These are phyloP conservation scores for Cyanoderma ruficeps DNA, from an alignment of 2,113 vertebrate genomes.

Conservation along the genomic window DNA sequence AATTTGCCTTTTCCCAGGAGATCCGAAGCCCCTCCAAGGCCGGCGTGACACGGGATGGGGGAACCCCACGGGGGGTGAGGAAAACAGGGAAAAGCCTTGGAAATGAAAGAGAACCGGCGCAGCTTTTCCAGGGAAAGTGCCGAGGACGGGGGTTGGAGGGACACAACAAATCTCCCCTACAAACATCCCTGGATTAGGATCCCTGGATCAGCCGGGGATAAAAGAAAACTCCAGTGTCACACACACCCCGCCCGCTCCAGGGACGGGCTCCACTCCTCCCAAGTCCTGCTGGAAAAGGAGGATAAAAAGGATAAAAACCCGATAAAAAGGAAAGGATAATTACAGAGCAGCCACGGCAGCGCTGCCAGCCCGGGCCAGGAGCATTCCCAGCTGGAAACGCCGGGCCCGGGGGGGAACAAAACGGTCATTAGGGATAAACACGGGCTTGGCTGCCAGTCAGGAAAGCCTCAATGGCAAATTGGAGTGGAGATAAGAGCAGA, in stretches of 20 bases:
- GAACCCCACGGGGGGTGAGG: rapidly evolving
- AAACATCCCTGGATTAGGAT: background rate
- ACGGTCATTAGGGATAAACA: background rate
- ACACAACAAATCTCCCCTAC: rapidly evolving
- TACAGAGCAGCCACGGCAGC: background rate
- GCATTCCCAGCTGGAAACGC: background rate
- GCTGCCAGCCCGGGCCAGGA: background rate
- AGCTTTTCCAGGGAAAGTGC: background rate
- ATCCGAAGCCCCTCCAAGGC: no score
- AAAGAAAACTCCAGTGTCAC: background rate
- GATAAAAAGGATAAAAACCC: rapidly evolving
- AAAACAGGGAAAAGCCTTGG: background rate
- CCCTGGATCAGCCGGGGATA: background rate
- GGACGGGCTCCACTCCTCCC: background rate
- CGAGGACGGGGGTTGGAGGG: background rate
- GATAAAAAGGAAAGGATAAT: background rate
- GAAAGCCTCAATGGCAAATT: constrained; percentile 9
- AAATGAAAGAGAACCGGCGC: rapidly evolving
- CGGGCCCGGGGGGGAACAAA: background rate
- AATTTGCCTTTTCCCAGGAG: background rate
- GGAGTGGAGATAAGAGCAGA: background rate
- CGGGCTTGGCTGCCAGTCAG: background rate
- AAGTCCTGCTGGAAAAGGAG: background rate
- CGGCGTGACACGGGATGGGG: background rate
- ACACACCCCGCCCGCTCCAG: rapidly evolving